Evolutionary conservation across 92 coral and sea anemone species (phyloP).

Genomic region (Pocillopora meandrina): DNA sequence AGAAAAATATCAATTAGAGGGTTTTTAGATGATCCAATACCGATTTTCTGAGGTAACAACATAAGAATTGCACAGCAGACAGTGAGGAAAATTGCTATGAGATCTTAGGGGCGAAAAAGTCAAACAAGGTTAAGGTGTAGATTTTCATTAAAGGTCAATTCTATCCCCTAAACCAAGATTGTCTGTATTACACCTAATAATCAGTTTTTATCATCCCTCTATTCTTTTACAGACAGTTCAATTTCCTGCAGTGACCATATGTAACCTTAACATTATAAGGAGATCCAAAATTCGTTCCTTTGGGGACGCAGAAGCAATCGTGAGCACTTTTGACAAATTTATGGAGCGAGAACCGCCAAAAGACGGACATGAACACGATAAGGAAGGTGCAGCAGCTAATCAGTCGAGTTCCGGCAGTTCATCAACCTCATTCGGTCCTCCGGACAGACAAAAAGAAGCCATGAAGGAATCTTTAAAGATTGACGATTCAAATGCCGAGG

Average conservation of each 20-base stretch:
- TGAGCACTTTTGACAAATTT: conserved; percentile 19
- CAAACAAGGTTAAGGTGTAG: too few species aligned
- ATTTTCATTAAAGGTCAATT: too few species aligned
- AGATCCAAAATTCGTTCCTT: conserved; percentile 39
- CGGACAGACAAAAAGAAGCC: conserved; percentile 30
- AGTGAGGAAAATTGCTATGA: too few species aligned
- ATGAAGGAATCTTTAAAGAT: conserved; percentile 8
- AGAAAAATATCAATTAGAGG: too few species aligned
- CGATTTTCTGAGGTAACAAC: too few species aligned
- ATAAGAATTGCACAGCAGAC: too few species aligned
- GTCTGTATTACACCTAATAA: too few species aligned
- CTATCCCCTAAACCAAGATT: too few species aligned
- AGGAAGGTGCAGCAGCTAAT: not conserved
- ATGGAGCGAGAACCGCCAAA: conserved; percentile 1
- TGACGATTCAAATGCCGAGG: conserved; percentile 34
- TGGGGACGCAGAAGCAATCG: conserved; percentile 26
- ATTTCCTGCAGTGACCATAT: conserved; percentile 89
- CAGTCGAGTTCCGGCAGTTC: not conserved
- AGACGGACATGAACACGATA: too few species aligned
- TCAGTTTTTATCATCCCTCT: not conserved
- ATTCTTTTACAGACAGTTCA: conserved; percentile 51
- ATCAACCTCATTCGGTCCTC: conserved; percentile 30
- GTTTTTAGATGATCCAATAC: too few species aligned
- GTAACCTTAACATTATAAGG: conserved; percentile 87
- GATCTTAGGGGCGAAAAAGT: too few species aligned